Evolutionary conservation across 2,797 vertebrate species (phyloP), one percentile per base, ranked within the genome.

Genomic region (Enteromius paludinosus): DNA sequence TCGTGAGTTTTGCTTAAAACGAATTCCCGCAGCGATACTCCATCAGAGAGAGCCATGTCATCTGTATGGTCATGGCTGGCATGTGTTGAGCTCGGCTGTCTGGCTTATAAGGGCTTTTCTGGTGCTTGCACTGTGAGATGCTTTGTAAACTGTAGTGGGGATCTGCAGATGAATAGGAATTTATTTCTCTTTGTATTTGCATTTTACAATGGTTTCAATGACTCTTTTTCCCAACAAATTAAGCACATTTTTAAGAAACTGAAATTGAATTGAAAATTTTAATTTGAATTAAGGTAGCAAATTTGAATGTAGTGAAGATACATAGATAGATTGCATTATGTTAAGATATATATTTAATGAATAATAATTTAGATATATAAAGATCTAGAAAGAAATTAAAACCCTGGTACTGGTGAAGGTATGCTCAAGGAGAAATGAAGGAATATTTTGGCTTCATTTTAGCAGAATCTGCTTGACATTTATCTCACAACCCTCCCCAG

Each of bases 61-160:
- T 81, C 86, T 65, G 56, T 62, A 54, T 77, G 65, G 72, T 85
- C 79, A 70, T 78, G 90, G 89, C 89, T 90, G 92, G 90, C 90
- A 12, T 82, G 71, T 82, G 79, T 71, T 66, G 70, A 54, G 70
- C 79, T 74, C 11, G 33, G 59, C 80, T 75, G 71, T 74, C 62
- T 18, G 80, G 80, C 80, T 82, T 75, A 82, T 52, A 43, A 54
- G 47, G 71, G 80, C 71, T 68, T 81, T 74, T 81, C 79, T 65
- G 59, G 15, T 38, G 28, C 79, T 73, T 54, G 71, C 11, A 4
- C 79, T 75, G 70, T 74, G 47, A 82, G 80, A 74, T 61, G 64
- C 72, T 23, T 59, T 76, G 62, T 68, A 66, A 74, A 82, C 70
- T 69, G 33, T 28, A 49, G n/a, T 54, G 41, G 52, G 61, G 65